Evolutionary conservation across 2,113 vertebrate genomes (phyloP).

Genomic region (Macrotis lagotis): DNA sequence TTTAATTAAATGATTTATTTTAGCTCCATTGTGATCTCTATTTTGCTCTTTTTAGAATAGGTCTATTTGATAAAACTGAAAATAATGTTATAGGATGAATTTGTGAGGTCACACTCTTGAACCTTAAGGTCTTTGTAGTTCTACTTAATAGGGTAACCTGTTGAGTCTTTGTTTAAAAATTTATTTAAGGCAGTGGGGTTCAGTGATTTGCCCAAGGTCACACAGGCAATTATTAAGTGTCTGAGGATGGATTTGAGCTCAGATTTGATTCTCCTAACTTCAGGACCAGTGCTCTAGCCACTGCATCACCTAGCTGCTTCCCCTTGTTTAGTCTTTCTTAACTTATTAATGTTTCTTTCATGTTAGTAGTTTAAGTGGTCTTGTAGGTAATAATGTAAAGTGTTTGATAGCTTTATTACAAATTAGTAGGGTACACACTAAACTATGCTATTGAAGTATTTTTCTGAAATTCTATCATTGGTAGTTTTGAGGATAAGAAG

Average conservation of each 20-base stretch:
- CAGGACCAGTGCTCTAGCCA: too few species aligned
- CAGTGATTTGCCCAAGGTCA: too few species aligned
- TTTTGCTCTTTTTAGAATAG: background rate
- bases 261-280: too few species aligned
- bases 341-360: background rate
- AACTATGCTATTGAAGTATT: conserved; percentile 14
- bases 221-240: too few species aligned
- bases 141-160: background rate
- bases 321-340: too few species aligned
- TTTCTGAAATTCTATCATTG: conserved; percentile 17
- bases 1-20: too few species aligned
- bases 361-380: conserved; percentile 23
- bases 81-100: background rate
- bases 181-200: too few species aligned
- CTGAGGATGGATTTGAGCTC: too few species aligned
- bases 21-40: background rate
- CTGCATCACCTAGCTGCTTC: too few species aligned
- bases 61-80: background rate
- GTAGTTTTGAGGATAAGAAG: conserved; percentile 16
- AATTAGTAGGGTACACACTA: conserved; percentile 11
- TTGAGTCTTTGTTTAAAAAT: too few species aligned
- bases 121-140: conserved; percentile 6
- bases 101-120: background rate
- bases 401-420: conserved; percentile 7
- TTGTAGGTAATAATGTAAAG: background rate